A percentile compares a stretch with the other conserved stretches of the same genome.
Evolutionary conservation across 2,888 invertebrate species (phyloP).

Genomic region (Macrosiphum euphorbiae): DNA sequence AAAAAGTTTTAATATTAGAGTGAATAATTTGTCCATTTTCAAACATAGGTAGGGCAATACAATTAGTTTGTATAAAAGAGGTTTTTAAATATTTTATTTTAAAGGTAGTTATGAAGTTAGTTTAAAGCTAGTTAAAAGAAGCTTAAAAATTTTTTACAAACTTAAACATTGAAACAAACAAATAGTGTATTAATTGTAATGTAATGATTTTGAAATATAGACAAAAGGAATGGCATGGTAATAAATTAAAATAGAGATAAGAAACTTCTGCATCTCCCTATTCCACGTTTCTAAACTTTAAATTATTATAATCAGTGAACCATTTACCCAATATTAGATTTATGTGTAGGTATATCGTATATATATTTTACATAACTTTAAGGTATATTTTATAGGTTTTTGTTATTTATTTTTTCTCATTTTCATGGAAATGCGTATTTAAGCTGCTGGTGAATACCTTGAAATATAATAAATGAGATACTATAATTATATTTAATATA

Average conservation of each 20-base stretch:
- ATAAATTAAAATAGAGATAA: conserved; percentile 25
- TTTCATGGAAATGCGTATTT: neutral
- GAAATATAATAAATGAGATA: neutral
- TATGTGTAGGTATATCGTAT: conserved; percentile 22
- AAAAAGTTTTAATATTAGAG: neutral
- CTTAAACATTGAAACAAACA: neutral
- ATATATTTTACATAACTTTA: conserved; percentile 33
- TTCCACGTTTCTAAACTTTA: conserved; percentile 6
- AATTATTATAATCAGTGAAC: conserved; percentile 55
- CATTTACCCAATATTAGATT: conserved; percentile 45
- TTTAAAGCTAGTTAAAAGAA: neutral
- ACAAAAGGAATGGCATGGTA: neutral
- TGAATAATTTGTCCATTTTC: neutral
- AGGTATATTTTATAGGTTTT: conserved; percentile 28
- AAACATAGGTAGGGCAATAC: neutral
- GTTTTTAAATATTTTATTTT: neutral
- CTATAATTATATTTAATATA: neutral
- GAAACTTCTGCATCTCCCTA: conserved; percentile 4
- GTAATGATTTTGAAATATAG: neutral
- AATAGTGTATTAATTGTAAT: neutral
- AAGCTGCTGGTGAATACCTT: neutral
- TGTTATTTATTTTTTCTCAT: neutral
- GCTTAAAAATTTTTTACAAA: neutral
- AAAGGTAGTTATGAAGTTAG: neutral
- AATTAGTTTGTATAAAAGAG: neutral